phyloP scores from a whole-genome alignment of 2,113 vertebrate genomes.

The Rostratula benghalensis region DNA sequence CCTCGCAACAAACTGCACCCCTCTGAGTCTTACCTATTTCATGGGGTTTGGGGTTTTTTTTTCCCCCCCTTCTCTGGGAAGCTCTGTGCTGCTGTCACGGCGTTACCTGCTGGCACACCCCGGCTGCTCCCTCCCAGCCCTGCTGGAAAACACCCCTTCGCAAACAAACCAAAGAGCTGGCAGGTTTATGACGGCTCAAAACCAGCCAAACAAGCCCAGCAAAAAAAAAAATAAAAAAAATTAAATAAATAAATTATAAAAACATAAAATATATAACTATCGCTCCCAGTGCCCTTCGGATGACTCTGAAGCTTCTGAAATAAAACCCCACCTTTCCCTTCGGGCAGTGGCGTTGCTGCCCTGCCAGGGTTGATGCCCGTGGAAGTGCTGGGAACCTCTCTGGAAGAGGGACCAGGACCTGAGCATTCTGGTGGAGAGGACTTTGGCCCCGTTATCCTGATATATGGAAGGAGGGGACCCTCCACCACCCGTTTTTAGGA shows the following conservation, averaged over 20 bases:
- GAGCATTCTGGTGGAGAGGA: accelerated
- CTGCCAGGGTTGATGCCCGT: too few species aligned
- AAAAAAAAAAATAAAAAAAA: background rate
- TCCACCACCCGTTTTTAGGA: accelerated
- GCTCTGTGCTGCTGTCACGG: background rate
- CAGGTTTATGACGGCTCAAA: background rate
- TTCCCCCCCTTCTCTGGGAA: background rate
- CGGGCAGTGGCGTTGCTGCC: too few species aligned
- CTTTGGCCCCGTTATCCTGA: accelerated
- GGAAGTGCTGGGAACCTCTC: background rate
- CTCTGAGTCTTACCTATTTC: background rate
- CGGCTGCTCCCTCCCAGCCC: background rate
- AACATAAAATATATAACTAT: background rate
- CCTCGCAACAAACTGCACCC: accelerated
- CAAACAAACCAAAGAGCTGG: background rate
- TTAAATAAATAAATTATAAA: too few species aligned
- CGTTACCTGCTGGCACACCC: background rate
- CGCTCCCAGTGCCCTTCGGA: background rate
- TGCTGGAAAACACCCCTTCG: background rate
- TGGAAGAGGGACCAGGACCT: background rate
- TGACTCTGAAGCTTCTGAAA: background rate
- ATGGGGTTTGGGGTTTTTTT: background rate
- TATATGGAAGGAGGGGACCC: background rate
- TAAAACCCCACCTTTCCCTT: background rate
- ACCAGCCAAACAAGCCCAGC: background rate